Conservation (phyloP, 2,888 invertebrate genomes). For the Orchesella flavescens region DNA sequence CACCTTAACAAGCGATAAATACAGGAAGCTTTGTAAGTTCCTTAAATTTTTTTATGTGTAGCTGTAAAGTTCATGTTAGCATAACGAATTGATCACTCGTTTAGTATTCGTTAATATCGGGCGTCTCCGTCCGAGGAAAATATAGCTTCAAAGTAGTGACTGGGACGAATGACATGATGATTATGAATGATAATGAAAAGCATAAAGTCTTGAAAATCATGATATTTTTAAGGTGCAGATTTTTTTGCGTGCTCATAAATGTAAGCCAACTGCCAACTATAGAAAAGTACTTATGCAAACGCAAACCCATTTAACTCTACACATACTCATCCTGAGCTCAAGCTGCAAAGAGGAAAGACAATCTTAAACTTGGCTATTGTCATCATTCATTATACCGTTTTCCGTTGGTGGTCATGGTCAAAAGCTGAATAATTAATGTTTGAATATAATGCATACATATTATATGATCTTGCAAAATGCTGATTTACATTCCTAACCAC, state of each 20-base stretch:
- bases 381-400: slow-evolving; percentile 45
- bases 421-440: slow-evolving; percentile 42
- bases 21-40: too few species aligned
- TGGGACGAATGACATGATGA: slow-evolving; percentile 7
- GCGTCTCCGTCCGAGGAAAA: too few species aligned
- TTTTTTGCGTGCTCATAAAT: not conserved
- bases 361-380: not conserved
- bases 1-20: too few species aligned
- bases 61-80: too few species aligned
- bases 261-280: not conserved
- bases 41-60: too few species aligned
- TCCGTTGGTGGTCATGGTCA: slow-evolving; percentile 49
- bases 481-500: slow-evolving; percentile 49
- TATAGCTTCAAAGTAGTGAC: too few species aligned
- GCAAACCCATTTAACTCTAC: too few species aligned
- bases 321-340: too few species aligned
- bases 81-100: too few species aligned
- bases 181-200: slow-evolving; percentile 23
- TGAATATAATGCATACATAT: slow-evolving; percentile 28
- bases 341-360: too few species aligned
- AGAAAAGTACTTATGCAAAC: too few species aligned
- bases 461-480: slow-evolving; percentile 14
- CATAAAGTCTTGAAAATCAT: not conserved
- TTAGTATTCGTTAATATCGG: too few species aligned
- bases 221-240: not conserved